phyloP scores from a whole-genome alignment of 2,888 invertebrate species.

The Sphecodes monilicornis region DNA sequence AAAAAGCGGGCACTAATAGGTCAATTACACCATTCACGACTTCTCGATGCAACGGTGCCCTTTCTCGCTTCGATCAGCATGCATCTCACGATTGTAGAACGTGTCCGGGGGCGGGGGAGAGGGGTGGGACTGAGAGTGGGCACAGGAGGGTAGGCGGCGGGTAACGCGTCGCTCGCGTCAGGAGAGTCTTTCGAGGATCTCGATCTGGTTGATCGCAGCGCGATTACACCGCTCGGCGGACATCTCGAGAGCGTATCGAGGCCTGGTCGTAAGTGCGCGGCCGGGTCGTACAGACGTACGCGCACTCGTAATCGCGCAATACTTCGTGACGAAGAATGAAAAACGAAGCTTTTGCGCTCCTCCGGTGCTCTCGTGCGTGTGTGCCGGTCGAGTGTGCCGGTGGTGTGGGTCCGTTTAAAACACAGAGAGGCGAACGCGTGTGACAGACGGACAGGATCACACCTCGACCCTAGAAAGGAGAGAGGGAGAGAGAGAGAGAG shows the following conservation, averaged over 20 bases:
- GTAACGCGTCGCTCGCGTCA: constrained; percentile 44
- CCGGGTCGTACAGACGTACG: not conserved
- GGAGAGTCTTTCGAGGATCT: constrained; percentile 60
- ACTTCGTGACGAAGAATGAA: constrained; percentile 46
- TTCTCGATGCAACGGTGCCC: constrained; percentile 37
- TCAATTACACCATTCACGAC: constrained; percentile 52
- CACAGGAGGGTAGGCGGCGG: not conserved
- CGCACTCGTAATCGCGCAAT: constrained; percentile 47
- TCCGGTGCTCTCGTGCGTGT: not conserved
- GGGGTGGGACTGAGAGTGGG: not conserved
- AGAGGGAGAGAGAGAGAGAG: constrained; percentile 28
- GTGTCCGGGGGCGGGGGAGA: constrained; percentile 27
- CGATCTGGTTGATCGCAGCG: constrained; percentile 61
- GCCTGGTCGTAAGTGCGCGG: constrained; percentile 38
- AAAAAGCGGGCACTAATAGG: constrained; percentile 48
- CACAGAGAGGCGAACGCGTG: constrained; percentile 43
- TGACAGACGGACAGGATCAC: constrained; percentile 66
- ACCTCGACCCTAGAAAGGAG: constrained; percentile 60
- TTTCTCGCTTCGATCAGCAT: constrained; percentile 46
- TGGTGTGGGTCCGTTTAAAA: constrained; percentile 15
- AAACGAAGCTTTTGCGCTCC: constrained; percentile 9
- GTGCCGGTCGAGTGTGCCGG: not conserved
- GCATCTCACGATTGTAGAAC: constrained; percentile 54
- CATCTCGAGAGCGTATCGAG: constrained; percentile 63
- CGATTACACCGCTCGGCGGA: constrained; percentile 57